phyloP scores from a whole-genome alignment of 92 coral and sea anemone genomes.

The Galaxea fascicularis region DNA sequence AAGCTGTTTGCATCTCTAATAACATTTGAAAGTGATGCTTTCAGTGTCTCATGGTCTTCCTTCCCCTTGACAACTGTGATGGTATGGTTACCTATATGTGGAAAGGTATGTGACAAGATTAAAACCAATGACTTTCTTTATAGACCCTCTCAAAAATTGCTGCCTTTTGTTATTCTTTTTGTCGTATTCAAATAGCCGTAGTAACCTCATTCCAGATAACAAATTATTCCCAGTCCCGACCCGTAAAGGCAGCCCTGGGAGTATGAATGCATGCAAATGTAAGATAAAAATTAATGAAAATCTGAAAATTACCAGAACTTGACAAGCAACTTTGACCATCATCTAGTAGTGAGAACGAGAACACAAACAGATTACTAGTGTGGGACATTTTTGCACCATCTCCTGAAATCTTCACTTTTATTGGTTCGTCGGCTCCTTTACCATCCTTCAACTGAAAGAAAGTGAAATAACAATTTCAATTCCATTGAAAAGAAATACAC shows the following conservation, averaged over 20 bases:
- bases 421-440: neutral
- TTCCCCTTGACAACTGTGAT: no score
- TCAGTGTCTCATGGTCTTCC: conserved; percentile 21
- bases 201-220: conserved; percentile 4
- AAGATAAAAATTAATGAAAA: neutral
- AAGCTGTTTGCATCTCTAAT: conserved; percentile 22
- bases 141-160: neutral
- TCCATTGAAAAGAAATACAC: neutral
- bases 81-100: no score
- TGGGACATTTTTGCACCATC: conserved; percentile 42
- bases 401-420: conserved; percentile 32
- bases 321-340: conserved; percentile 26
- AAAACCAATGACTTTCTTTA: no score
- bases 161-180: neutral
- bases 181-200: neutral
- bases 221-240: no score
- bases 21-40: conserved; percentile 15
- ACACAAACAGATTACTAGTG: conserved; percentile 15
- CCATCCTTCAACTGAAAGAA: conserved; percentile 4
- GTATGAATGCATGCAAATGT: neutral
- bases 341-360: conserved; percentile 24
- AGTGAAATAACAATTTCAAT: neutral
- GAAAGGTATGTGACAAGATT: no score
- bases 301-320: conserved; percentile 28
- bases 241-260: no score